Conservation (phyloP, 2,113 vertebrate genomes). For the Anarhynchus alexandrinus region DNA sequence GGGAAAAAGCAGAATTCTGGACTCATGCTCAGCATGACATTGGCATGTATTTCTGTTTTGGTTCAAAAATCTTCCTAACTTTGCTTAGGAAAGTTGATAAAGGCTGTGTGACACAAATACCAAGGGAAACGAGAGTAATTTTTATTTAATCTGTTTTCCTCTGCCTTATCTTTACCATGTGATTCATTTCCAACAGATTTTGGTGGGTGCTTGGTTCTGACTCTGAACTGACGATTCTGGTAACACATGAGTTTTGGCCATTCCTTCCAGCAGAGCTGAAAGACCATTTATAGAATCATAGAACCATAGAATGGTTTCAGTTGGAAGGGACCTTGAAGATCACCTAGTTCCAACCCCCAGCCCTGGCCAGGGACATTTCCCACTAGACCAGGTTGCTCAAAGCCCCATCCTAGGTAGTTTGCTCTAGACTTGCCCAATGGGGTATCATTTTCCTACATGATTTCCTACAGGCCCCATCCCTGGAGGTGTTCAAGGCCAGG, state of each 20-base stretch:
- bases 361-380: background rate
- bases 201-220: background rate
- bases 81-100: background rate
- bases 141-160: background rate
- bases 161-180: background rate
- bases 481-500: too few relatives aligned
- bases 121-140: background rate
- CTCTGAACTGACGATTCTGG: background rate
- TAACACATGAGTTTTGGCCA: background rate
- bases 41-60: background rate
- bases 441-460: rapidly evolving
- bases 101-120: background rate
- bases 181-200: background rate
- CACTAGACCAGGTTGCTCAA: background rate
- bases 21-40: background rate
- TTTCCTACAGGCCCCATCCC: too few relatives aligned
- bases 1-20: background rate
- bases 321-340: background rate
- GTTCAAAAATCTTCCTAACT: background rate
- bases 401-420: background rate
- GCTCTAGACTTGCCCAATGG: background rate
- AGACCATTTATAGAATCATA: background rate
- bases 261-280: background rate
- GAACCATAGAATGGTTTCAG: background rate
- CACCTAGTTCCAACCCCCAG: background rate